Evolutionary conservation across 2,888 invertebrate genomes (phyloP).

Genomic region (Tiliacea citrago): DNA sequence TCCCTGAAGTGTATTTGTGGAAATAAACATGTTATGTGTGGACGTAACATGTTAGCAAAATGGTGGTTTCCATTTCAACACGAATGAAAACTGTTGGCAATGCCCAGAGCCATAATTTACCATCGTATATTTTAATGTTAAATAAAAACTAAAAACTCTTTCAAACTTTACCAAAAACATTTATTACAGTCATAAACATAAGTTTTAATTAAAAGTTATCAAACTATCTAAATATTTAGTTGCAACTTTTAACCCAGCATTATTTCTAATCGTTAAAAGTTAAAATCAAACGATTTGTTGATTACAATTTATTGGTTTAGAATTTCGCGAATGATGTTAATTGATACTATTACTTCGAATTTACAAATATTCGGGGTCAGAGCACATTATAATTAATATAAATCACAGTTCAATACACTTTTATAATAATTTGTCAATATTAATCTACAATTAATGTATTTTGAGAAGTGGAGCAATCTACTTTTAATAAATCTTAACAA

Average conservation of each 20-base stretch:
- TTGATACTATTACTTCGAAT: neutral
- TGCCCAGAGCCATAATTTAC: neutral
- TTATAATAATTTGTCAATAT: neutral
- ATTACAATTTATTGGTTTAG: neutral
- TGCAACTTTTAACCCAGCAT: neutral
- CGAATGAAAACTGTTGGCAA: neutral
- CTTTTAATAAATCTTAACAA: no score
- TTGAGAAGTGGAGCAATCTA: conserved; percentile 4
- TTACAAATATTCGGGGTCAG: neutral
- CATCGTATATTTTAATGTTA: conserved; percentile 3
- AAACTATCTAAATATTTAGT: conserved; percentile 13
- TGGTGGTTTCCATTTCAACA: neutral
- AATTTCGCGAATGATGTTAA: conserved; percentile 9
- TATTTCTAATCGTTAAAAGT: conserved; percentile 8
- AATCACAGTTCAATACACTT: neutral
- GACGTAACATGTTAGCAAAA: neutral
- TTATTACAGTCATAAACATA: conserved; percentile 2
- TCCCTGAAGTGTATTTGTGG: conserved; percentile 16
- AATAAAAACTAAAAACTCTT: conserved; percentile 8
- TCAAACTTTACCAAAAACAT: neutral
- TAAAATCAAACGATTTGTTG: conserved; percentile 4
- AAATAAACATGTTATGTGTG: conserved; percentile 4
- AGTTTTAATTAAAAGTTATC: conserved; percentile 13
- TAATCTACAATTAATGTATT: neutral
- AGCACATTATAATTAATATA: neutral